Conservation (phyloP, 1,140 invertebrate genomes). For the Drosophila suzukii region DNA sequence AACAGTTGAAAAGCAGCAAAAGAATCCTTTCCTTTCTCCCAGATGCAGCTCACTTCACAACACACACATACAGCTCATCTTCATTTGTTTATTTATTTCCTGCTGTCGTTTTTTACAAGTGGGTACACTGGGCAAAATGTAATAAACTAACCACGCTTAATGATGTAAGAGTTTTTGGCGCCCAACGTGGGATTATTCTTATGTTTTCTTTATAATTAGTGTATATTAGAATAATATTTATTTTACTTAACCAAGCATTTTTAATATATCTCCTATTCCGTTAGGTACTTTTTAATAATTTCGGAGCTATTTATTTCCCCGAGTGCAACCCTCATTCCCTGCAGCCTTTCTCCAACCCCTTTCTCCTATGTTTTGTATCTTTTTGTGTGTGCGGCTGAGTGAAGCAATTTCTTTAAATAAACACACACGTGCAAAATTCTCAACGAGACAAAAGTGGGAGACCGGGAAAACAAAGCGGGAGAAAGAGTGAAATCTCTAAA, state of each 20-base stretch:
- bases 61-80: conserved; percentile 64
- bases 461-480: conserved; percentile 33
- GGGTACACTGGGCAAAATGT: conserved; percentile 10
- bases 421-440: conserved; percentile 76
- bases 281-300: neutral
- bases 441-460: conserved; percentile 47
- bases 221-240: neutral
- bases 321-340: conserved; percentile 11
- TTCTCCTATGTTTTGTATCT: conserved; percentile 5
- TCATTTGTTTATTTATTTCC: conserved; percentile 82
- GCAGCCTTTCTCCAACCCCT: neutral
- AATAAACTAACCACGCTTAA: neutral
- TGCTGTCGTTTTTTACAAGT: conserved; percentile 54
- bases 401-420: conserved; percentile 82
- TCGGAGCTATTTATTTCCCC: neutral
- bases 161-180: neutral
- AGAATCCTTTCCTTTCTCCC: conserved; percentile 37
- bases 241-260: neutral
- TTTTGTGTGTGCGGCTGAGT: conserved; percentile 46
- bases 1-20: conserved; percentile 18
- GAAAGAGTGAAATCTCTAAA: conserved; percentile 63
- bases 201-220: neutral
- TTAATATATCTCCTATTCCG: too few species aligned
- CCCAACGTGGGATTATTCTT: neutral
- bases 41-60: conserved; percentile 51